Conservation (phyloP, 1,140 invertebrate species). For the Polypedilum pembai region DNA sequence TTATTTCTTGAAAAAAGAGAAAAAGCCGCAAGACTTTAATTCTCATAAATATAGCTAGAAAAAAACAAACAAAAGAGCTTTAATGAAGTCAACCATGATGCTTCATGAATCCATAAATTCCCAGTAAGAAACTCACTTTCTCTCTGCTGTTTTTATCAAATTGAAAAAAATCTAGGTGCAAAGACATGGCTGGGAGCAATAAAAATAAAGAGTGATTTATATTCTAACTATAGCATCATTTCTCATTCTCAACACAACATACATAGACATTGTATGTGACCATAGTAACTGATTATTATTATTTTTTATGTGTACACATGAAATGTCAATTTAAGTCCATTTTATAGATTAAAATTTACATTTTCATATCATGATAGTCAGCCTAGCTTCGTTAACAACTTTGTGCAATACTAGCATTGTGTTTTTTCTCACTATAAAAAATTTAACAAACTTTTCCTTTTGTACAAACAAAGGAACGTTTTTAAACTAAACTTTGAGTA, state of each 20-base stretch:
- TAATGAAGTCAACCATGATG: too few species aligned
- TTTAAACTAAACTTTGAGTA: too few species aligned
- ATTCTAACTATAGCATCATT: not conserved
- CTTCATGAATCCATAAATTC: not conserved
- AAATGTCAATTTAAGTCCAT: not conserved
- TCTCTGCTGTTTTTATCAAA: not conserved
- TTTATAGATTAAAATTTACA: not conserved
- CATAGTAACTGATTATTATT: not conserved
- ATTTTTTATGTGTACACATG: not conserved
- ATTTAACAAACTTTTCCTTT: too few species aligned
- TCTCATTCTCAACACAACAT: not conserved
- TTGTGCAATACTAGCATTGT: not conserved
- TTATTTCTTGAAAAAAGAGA: too few species aligned
- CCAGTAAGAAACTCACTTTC: not conserved
- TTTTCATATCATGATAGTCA: too few species aligned
- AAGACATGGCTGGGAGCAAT: not conserved
- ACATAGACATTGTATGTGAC: not conserved
- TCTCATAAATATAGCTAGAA: not conserved
- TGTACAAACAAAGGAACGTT: too few species aligned
- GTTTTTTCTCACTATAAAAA: too few species aligned
- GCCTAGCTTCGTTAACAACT: not conserved
- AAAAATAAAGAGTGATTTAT: not conserved
- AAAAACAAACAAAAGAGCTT: too few species aligned
- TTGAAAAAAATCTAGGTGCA: not conserved
- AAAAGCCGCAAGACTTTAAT: not conserved